Base-by-base conservation (phyloP, 2,888 invertebrate species). In the Antheraea yamamai region DNA sequence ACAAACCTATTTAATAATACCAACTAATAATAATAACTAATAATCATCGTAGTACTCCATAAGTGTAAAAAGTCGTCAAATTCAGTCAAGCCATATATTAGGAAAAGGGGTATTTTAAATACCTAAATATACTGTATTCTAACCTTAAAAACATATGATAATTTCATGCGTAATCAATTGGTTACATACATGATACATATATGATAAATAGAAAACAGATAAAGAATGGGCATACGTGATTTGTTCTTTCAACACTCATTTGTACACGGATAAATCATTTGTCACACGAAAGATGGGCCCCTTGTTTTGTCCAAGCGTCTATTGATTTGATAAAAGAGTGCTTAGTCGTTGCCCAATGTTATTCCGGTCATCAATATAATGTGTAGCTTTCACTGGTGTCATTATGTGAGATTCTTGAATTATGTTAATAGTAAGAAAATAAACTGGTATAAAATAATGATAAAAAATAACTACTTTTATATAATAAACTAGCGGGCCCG, bases 161-260 rank as follows among this genome's bases (percentile, higher is more conserved):
- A 35, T 20, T 18, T 30, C 4, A 68, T 35, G 14, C 4, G 30
- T 68, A 68, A 68, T 68, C 68, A 68, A 68, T 20, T 16, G 30
- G 18, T 20, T 68, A 20, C 52, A 30, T 18, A 64, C 26, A 26
- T 64, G 66, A 75, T 75, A 72, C 75, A 70, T 81, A 81, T 82
- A 86, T 89, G 89, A 92, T 89, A 81, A 85, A 92, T 90, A 80
- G 78, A 77, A 80, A 81, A 78, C 76, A 83, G 91, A 93, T 90
- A 90, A 88, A 83, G 82, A 84, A 83, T 83, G 79, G 89, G 90
- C 90, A 84, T 82, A 78, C 80, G 84, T 87, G 86, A 92, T 93
- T 90, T 92, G 91, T 92, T 89, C 85, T 85, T 84, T 86, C 85
- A 83, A 87, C 82, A 85, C 81, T 82, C 82, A 87, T 91, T 90